Evolutionary conservation across 2,797 vertebrate species (phyloP).

Genomic region (Sebastes flavidus): DNA sequence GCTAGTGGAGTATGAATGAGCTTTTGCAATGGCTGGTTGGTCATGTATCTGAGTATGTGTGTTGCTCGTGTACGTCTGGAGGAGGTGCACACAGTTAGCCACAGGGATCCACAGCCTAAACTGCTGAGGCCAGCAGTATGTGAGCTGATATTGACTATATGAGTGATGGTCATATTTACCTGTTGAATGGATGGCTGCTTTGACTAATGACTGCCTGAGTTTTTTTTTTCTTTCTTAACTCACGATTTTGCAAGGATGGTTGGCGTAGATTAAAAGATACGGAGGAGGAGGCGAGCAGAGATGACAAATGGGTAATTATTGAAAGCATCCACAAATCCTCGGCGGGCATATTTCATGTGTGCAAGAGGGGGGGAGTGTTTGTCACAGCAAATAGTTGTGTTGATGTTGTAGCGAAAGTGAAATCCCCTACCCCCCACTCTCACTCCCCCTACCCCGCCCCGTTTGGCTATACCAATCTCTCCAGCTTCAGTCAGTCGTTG

Average conservation of each 20-base stretch:
- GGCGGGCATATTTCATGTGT: slow-evolving; percentile 13
- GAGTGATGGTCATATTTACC: slow-evolving; percentile 78
- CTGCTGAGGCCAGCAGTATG: slow-evolving; percentile 18
- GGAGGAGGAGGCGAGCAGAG: not conserved
- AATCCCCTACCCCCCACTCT: not conserved
- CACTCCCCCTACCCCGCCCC: no score
- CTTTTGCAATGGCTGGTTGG: not conserved
- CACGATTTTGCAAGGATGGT: slow-evolving; percentile 40
- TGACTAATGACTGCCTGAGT: slow-evolving; percentile 73
- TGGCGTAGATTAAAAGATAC: slow-evolving; percentile 53
- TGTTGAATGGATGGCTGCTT: slow-evolving; percentile 73
- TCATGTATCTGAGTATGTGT: not conserved
- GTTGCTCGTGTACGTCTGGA: not conserved
- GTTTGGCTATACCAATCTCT: not conserved
- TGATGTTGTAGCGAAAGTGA: not conserved
- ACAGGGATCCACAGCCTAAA: not conserved
- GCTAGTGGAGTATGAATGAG: not conserved
- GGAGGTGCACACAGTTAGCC: slow-evolving; percentile 13
- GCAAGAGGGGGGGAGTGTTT: not conserved
- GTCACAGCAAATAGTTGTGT: slow-evolving; percentile 31
- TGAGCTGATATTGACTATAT: slow-evolving; percentile 65
- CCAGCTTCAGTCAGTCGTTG: not conserved
- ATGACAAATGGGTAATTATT: slow-evolving; percentile 58
- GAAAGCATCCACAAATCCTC: slow-evolving; percentile 47
- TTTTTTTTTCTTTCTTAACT: slow-evolving; percentile 69